Conservation (phyloP, 2,797 vertebrate species). For the Hydrolagus colliei region DNA sequence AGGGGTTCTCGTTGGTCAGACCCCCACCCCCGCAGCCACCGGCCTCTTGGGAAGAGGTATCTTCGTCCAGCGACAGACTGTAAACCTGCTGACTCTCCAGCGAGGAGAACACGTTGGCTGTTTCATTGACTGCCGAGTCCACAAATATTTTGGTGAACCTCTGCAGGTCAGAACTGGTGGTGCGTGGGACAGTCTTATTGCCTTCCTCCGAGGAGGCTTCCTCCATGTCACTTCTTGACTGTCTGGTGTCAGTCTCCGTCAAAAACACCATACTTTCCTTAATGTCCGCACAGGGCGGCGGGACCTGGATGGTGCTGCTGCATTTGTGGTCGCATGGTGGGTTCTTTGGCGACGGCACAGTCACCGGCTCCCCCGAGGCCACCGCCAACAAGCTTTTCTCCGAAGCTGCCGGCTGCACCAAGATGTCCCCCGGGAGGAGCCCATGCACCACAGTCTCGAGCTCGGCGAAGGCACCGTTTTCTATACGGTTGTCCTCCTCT, state of each 20-base stretch:
- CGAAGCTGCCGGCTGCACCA: background rate
- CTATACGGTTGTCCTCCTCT: background rate
- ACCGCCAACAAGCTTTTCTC: background rate
- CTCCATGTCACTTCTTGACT: background rate
- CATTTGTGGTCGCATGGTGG: too few species aligned
- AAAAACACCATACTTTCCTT: too few species aligned
- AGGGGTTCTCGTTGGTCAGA: background rate
- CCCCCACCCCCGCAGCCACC: too few species aligned
- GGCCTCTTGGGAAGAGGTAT: too few species aligned
- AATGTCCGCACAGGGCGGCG: background rate
- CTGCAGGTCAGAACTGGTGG: rapidly evolving
- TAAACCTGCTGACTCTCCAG: background rate
- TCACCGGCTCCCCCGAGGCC: background rate
- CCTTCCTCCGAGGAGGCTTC: too few species aligned
- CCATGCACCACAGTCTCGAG: background rate
- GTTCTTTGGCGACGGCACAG: background rate
- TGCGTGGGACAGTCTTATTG: too few species aligned
- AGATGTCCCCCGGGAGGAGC: background rate
- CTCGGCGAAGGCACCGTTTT: too few species aligned
- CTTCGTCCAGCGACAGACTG: background rate
- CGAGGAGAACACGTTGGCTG: background rate
- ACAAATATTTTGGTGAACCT: background rate
- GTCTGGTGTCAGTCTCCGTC: background rate
- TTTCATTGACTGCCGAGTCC: background rate
- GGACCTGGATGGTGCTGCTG: background rate